Percentiles rank a stretch among this genome's conserved stretches.
These are phyloP conservation scores for Cromileptes altivelis DNA, from an alignment of 2,113 vertebrate genomes.

Conservation along the genomic window DNA sequence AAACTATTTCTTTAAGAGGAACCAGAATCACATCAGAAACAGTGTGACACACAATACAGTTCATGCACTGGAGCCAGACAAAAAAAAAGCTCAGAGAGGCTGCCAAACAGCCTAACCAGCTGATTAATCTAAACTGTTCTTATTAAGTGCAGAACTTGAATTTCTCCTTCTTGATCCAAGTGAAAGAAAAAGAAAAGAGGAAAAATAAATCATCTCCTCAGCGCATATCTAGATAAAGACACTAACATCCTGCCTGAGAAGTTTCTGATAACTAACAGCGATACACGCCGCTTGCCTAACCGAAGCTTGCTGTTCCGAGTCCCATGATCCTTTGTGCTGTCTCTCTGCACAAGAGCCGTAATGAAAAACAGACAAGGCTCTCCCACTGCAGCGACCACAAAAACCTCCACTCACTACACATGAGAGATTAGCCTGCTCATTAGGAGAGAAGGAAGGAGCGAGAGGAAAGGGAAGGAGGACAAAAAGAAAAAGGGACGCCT, in stretches of 20 bases:
- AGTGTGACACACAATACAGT: not conserved
- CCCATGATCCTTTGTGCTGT: constrained; percentile 73
- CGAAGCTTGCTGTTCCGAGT: constrained; percentile 48
- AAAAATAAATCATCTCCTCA: constrained; percentile 24
- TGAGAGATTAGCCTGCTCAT: constrained; percentile 79
- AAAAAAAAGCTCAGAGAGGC: not conserved
- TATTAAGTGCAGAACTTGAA: constrained; percentile 4
- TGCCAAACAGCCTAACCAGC: not conserved
- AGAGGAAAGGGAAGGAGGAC: constrained; percentile 43
- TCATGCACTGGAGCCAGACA: not conserved
- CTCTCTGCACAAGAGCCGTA: constrained; percentile 64
- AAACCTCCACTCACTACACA: constrained; percentile 71
- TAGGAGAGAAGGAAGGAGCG: constrained; percentile 70
- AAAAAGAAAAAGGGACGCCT: constrained; percentile 38
- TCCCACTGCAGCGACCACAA: constrained; percentile 71
- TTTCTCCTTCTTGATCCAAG: constrained; percentile 23
- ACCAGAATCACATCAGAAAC: not conserved
- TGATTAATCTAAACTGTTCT: constrained; percentile 18
- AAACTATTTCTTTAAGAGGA: constrained; percentile 18
- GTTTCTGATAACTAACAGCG: constrained; percentile 46
- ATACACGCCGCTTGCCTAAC: constrained; percentile 48
- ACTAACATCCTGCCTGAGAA: constrained; percentile 35
- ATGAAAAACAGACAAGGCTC: constrained; percentile 78
- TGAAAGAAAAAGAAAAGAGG: constrained; percentile 20
- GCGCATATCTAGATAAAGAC: constrained; percentile 25